Conservation (phyloP, 1,140 invertebrate species). For the Eciton burchellii region DNA sequence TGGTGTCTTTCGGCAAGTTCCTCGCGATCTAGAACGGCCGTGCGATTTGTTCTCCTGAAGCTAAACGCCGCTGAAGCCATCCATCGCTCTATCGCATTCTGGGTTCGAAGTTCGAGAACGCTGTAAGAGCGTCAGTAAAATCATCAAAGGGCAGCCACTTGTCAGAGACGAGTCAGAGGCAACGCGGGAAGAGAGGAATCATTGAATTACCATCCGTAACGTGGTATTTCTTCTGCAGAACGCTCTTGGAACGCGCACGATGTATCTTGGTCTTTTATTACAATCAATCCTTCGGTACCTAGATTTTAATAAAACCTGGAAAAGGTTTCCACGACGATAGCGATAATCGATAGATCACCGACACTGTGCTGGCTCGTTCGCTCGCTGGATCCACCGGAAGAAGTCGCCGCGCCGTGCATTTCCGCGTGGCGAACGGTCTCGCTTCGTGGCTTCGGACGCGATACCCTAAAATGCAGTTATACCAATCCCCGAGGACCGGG, state of each 20-base stretch:
- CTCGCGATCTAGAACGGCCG: neutral
- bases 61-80: neutral
- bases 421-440: neutral
- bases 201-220: neutral
- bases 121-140: conserved; percentile 39
- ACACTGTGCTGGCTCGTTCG: no score
- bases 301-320: neutral
- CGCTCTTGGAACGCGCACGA: no score
- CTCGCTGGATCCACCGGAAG: no score
- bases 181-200: conserved; percentile 12
- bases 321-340: no score
- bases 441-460: conserved; percentile 39
- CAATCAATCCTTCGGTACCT: neutral
- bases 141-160: neutral
- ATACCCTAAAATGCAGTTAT: conserved; percentile 40
- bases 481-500: conserved; percentile 24
- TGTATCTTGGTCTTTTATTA: no score
- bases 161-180: conserved; percentile 1
- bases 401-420: neutral
- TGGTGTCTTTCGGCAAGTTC: neutral
- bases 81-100: conserved; percentile 22
- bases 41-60: conserved; percentile 20
- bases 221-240: conserved; percentile 16
- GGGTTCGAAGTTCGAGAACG: conserved; percentile 26
- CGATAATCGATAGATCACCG: no score